Evolutionary conservation across 2,113 vertebrate species (phyloP), one percentile per base, ranked within the genome.

Genomic region (Rhodinocichla rosea): DNA sequence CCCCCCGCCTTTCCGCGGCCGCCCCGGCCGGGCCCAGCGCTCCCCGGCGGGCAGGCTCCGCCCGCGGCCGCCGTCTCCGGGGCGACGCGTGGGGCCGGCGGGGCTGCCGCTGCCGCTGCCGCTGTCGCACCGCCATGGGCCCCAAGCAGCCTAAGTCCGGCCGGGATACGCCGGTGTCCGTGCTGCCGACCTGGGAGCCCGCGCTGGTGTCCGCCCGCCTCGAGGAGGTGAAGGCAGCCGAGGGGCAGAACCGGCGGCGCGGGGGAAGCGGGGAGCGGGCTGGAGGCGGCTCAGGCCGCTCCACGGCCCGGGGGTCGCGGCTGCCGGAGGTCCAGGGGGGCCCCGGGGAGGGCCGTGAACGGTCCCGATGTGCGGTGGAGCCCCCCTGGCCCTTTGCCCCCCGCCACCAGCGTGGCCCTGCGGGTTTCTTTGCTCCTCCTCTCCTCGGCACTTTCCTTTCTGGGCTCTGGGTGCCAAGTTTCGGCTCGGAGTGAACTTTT

Each of bases 141-240:
- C 95, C 97, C 26, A 98, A 96, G 84, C 94, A 87, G 59, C 79
- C 92, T 16, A 98, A 97, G 65, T 59, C 68, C 37, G 70, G 15
- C 6, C 44, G 50, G 7, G 55, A 10, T 4, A 10, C 75, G 3
- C 18, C 57, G 8, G 9, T 15, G 16, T 1, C 47, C 5, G 42
- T 12, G 30, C 76, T 23, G 50, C 96, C 93, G 62, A 44, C 13
- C 71, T 98, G 98, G 98, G 98, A 98, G 59, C 67, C 97, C 2
- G 96, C 73, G 20, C 97, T 98, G 78, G 95, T 97, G 79, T 83
- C 97, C 33, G 97, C 97, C 26, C 95, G 13, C 13, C 90, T 98
- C 42, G 97, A 98, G 62, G 97, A 98, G 98, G 98, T 98, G 93
- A 97, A 78, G 53, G 87, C 74, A 32, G 79, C 55, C 2, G 33